Evolutionary conservation across 2,113 vertebrate species (phyloP).

Genomic region (Ifrita kowaldi): DNA sequence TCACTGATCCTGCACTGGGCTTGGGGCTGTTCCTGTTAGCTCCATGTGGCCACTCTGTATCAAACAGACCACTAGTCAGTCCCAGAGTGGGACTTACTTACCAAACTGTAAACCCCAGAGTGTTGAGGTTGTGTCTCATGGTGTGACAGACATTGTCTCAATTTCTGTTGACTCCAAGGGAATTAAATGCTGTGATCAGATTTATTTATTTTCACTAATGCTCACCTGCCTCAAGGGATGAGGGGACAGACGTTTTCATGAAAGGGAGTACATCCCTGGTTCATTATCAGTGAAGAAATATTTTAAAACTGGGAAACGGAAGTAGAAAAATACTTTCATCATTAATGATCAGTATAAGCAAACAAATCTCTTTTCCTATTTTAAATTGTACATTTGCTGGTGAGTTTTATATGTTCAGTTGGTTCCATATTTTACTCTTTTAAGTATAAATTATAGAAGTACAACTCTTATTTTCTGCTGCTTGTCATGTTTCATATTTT

Average conservation of each 20-base stretch:
- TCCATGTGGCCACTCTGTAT: rapidly evolving
- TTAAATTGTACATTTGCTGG: background rate
- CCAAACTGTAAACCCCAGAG: background rate
- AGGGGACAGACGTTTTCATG: background rate
- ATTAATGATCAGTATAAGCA: background rate
- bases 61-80: background rate
- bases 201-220: background rate
- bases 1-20: rapidly evolving
- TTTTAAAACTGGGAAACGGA: background rate
- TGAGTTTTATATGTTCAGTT: background rate
- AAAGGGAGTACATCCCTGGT: background rate
- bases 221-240: background rate
- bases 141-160: background rate
- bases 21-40: background rate
- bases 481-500: background rate
- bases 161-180: background rate
- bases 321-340: background rate
- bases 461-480: background rate
- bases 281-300: background rate
- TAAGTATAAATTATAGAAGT: background rate
- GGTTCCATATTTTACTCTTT: background rate
- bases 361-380: background rate
- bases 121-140: background rate
- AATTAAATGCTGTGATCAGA: background rate
- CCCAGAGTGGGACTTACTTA: background rate